Evolutionary conservation across 2,113 vertebrate genomes (phyloP).

Genomic region (Rhombomys opimus): DNA sequence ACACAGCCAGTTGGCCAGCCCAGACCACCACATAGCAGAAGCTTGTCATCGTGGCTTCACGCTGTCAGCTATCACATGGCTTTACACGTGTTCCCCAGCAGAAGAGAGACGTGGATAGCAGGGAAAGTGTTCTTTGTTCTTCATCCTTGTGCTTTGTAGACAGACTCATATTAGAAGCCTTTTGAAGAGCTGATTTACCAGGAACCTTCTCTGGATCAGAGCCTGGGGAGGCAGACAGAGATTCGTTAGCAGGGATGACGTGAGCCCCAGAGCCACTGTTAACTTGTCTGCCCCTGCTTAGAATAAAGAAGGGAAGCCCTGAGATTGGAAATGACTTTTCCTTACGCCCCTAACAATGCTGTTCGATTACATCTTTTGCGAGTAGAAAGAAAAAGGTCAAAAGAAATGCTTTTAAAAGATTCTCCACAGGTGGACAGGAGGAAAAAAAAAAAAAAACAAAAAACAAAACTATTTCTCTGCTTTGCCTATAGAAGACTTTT

Average conservation of each 20-base stretch:
- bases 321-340: slow-evolving; percentile 19
- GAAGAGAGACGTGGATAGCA: neutral
- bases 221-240: slow-evolving; percentile 12
- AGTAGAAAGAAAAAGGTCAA: neutral
- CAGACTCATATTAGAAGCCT: neutral
- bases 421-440: neutral
- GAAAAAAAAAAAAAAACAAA: neutral
- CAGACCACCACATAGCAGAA: neutral
- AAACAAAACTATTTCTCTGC: neutral
- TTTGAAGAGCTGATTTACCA: neutral
- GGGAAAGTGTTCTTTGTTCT: neutral
- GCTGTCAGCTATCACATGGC: neutral
- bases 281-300: slow-evolving; percentile 34
- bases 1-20: neutral
- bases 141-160: neutral
- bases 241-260: neutral
- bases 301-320: slow-evolving; percentile 17
- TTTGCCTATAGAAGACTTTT: neutral
- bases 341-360: slow-evolving; percentile 17
- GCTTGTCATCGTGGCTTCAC: neutral
- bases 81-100: slow-evolving; percentile 38
- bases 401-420: slow-evolving; percentile 19
- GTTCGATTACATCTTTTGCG: slow-evolving; percentile 24
- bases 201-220: neutral
- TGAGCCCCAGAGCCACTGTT: slow-evolving; percentile 29